Evolutionary conservation across 2,113 vertebrate genomes (phyloP).

Genomic region (Actinemys pallida): DNA sequence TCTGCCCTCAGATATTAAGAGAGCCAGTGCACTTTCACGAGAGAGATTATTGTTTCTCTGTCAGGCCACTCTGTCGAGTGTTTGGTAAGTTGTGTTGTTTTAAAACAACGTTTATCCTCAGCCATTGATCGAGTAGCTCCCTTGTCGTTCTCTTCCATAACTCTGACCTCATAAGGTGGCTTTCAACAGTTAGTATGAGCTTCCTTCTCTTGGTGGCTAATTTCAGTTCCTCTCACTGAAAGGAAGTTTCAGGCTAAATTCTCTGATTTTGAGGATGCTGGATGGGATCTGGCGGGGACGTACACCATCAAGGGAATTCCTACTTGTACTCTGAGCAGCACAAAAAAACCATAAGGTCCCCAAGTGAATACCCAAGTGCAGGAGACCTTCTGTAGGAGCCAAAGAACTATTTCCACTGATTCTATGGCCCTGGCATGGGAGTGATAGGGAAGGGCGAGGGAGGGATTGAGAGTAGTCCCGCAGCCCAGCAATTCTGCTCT

Average conservation of each 20-base stretch:
- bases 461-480: neutral
- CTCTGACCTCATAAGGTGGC: neutral
- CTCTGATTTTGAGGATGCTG: neutral
- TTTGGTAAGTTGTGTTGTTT: neutral
- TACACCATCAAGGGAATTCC: neutral
- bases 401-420: neutral
- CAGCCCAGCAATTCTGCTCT: neutral
- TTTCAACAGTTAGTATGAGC: neutral
- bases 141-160: neutral
- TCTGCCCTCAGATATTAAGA: neutral
- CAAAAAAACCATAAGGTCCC: neutral
- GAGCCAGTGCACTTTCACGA: neutral
- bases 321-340: neutral
- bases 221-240: neutral
- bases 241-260: neutral
- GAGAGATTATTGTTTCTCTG: neutral
- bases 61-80: neutral
- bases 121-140: neutral
- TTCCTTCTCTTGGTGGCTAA: neutral
- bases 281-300: neutral
- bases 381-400: neutral
- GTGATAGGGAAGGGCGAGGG: neutral
- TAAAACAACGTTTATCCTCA: neutral
- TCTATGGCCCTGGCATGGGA: neutral
- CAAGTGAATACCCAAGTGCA: neutral